A percentile compares a stretch with the other conserved stretches of the same genome.
Evolutionary conservation across 1,140 invertebrate genomes (phyloP).

Genomic region (Ostrea denselamellosa): DNA sequence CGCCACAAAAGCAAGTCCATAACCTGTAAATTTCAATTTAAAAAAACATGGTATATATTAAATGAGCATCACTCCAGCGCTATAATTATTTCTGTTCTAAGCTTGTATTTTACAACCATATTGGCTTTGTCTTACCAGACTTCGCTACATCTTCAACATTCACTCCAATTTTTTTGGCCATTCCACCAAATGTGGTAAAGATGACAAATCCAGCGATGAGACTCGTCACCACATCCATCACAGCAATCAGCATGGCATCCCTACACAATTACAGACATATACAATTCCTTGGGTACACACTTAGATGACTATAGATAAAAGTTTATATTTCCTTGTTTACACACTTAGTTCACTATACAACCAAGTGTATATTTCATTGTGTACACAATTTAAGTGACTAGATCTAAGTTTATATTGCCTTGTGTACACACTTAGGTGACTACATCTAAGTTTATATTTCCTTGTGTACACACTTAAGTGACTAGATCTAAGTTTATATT

Average conservation of each 20-base stretch:
- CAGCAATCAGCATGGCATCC: conserved; percentile 95
- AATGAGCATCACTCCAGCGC: neutral
- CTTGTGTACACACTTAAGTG: too few relatives aligned
- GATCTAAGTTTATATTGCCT: too few relatives aligned
- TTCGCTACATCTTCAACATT: conserved; percentile 69
- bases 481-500: neutral
- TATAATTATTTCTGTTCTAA: neutral
- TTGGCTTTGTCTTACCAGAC: conserved; percentile 60
- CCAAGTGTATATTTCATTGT: too few relatives aligned
- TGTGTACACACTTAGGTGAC: too few relatives aligned
- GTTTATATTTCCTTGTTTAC: neutral
- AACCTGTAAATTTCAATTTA: conserved; percentile 81
- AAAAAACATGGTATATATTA: neutral
- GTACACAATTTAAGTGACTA: too few relatives aligned
- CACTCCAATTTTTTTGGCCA: conserved; percentile 68
- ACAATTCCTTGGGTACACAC: too few relatives aligned
- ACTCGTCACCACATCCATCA: conserved; percentile 96
- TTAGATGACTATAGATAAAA: neutral
- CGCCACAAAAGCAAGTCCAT: conserved; percentile 90
- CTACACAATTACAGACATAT: conserved; percentile 62
- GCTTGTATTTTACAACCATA: neutral
- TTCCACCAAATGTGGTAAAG: conserved; percentile 94
- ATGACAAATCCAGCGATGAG: conserved; percentile 99
- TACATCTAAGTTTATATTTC: too few relatives aligned
- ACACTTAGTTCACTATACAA: too few relatives aligned